phyloP scores from a whole-genome alignment of 1,140 invertebrate genomes.

The Diplogasteroides magnus region DNA sequence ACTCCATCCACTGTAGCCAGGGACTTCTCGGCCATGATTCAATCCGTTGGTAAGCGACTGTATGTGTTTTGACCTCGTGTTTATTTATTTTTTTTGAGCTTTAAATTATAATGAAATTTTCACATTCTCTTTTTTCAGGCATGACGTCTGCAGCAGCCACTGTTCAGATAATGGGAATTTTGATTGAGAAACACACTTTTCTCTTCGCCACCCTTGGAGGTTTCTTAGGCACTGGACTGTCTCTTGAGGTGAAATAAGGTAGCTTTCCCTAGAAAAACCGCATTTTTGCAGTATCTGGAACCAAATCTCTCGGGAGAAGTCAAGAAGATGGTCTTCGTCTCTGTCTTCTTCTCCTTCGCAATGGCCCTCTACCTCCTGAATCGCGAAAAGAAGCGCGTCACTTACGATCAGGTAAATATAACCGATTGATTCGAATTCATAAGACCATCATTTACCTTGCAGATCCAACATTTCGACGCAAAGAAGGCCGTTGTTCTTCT shows the following conservation, averaged over 20 bases:
- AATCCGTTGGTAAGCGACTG: constrained; percentile 32
- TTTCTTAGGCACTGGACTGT: background rate
- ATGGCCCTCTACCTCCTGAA: too few relatives aligned
- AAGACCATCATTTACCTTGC: too few relatives aligned
- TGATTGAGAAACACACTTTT: constrained; percentile 42
- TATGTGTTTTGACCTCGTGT: background rate
- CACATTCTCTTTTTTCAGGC: constrained; percentile 1
- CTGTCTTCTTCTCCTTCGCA: constrained; percentile 35
- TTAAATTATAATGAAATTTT: background rate
- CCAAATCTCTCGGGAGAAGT: constrained; percentile 26
- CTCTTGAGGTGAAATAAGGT: constrained; percentile 9
- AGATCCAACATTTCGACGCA: background rate
- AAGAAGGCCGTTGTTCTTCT: background rate
- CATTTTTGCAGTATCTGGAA: background rate
- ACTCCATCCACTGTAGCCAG: constrained; percentile 40
- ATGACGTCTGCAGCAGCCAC: constrained; percentile 44
- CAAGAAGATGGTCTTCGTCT: constrained; percentile 48
- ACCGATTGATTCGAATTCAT: too few relatives aligned
- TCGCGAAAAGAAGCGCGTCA: too few relatives aligned
- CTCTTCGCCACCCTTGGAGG: constrained; percentile 41
- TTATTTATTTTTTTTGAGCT: too few relatives aligned
- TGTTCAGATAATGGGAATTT: constrained; percentile 44
- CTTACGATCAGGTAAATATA: too few relatives aligned
- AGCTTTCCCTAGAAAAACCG: too few relatives aligned
- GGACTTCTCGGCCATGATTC: constrained; percentile 52